Evolutionary conservation across 1,140 invertebrate species (phyloP).

Genomic region (Brachionus plicatilis): DNA sequence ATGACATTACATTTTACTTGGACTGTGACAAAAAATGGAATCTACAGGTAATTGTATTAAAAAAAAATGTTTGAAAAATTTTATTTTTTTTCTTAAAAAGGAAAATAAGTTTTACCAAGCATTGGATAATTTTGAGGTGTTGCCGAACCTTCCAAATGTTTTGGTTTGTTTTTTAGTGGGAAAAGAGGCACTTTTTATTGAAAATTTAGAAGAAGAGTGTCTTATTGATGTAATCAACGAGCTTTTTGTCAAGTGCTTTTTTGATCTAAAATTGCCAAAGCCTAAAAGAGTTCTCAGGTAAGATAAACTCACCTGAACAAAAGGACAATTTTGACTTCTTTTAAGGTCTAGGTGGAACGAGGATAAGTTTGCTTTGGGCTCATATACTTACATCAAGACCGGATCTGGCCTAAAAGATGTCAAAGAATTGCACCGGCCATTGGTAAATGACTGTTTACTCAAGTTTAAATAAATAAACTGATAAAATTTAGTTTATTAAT

Average conservation of each 20-base stretch:
- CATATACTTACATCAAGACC: not conserved
- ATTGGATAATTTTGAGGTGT: conserved; percentile 36
- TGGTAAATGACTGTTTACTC: not conserved
- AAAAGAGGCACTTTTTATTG: conserved; percentile 30
- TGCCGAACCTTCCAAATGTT: not conserved
- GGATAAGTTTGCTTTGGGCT: not conserved
- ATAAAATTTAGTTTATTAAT: not conserved
- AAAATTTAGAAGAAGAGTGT: conserved; percentile 23
- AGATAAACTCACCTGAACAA: not conserved
- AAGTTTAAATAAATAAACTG: not conserved
- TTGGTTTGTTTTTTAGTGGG: conserved; percentile 17
- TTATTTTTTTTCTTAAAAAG: not conserved
- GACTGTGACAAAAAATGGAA: conserved; percentile 16
- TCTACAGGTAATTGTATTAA: not conserved
- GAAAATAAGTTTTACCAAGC: not conserved
- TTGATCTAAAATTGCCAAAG: not conserved
- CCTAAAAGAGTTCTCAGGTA: not conserved
- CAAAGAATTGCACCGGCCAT: not conserved
- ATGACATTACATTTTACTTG: not conserved
- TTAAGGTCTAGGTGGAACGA: not conserved
- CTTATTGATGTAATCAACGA: conserved; percentile 5
- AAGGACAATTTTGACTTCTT: not conserved
- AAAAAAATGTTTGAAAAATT: not conserved
- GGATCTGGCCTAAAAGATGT: conserved; percentile 41
- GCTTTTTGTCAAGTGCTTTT: not conserved